These are phyloP conservation scores for Anoura caudifer DNA, from an alignment of 2,113 vertebrate species.

Conservation along the genomic window DNA sequence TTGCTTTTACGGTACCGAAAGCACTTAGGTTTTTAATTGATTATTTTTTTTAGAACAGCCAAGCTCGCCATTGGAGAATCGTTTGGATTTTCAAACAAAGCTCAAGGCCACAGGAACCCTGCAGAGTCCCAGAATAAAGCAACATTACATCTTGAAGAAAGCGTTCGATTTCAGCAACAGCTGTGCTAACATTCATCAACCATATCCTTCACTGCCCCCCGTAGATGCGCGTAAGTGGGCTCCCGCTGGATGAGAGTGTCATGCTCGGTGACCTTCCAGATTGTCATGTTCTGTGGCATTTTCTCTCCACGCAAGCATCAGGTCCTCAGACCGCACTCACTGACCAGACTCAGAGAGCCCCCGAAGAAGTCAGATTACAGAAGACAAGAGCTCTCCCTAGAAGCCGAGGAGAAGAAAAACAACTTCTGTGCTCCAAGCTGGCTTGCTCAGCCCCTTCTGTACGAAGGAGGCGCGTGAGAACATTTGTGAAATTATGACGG, in stretches of 20 bases:
- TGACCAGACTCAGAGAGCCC: neutral
- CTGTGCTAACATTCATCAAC: constrained; percentile 26
- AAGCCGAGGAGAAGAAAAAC: neutral
- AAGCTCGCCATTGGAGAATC: constrained; percentile 57
- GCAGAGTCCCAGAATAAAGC: constrained; percentile 37
- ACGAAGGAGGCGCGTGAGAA: neutral
- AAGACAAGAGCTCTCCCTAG: neutral
- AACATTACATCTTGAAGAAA: constrained; percentile 45
- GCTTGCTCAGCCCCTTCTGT: neutral
- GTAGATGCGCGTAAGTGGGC: neutral
- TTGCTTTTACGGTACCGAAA: constrained; percentile 57
- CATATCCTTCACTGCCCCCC: constrained; percentile 23
- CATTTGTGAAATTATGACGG: neutral
- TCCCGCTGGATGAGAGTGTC: constrained; percentile 29
- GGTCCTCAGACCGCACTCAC: constrained; percentile 4
- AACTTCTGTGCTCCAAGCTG: neutral
- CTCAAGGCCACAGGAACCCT: constrained; percentile 65
- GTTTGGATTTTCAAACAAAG: constrained; percentile 72
- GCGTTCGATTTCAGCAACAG: constrained; percentile 50
- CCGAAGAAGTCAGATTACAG: neutral
- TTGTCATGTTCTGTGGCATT: neutral
- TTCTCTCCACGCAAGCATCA: neutral
- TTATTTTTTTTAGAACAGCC: constrained; percentile 61
- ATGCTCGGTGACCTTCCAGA: neutral
- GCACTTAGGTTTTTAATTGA: constrained; percentile 66